Base-by-base conservation (phyloP, 2,797 vertebrate species). In the Dromococcyx pavoninus region DNA sequence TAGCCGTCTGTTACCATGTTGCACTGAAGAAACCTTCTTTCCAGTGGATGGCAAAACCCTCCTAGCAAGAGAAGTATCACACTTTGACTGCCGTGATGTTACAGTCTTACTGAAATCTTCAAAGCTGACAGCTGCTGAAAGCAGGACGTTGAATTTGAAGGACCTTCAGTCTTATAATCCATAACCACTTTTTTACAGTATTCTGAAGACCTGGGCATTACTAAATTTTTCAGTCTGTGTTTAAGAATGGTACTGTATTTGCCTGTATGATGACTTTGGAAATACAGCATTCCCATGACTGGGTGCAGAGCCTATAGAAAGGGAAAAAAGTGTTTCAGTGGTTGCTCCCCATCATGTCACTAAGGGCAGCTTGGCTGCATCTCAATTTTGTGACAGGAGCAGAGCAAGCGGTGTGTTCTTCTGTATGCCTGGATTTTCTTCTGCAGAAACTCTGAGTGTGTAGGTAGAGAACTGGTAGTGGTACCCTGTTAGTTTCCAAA, bases 291-390 rank as follows among this genome's bases (percentile, higher is more conserved):
- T 80, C 19, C 39, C 12, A 7, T 5, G 17, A 62, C 11, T 5
- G 7, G 5, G 0, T 56, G 15, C 0, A 1, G 27, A 71, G n/a
- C 5, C 56, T 37, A 1, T 3, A 35, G 35, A 44, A 71, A 39
- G 8, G 14, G 8, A 33, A 14, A 22, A 71, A 18, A 2, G 6
- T 24, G 41, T 70, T 71, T 69, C 43, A 41, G 48, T 39, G 72
- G 4, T 37, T 86, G 51, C 17, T 30, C 7, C 12, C 75, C 30
- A 24, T 32, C 43, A 24, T 60, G 53, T 28, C 30, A 24, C 21
- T 46, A n/a, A 30, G 39, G 21, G 9, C 16, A 46, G 11, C 18
- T 61, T 43, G 43, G 17, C 73, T 53, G 8, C 44, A 21, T 50
- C 23, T 46, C 39, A 9, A 3, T 37, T 73, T 62, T 62, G 62